Base-by-base conservation (phyloP, 2,888 invertebrate genomes). In the Amphimallon solstitiale region DNA sequence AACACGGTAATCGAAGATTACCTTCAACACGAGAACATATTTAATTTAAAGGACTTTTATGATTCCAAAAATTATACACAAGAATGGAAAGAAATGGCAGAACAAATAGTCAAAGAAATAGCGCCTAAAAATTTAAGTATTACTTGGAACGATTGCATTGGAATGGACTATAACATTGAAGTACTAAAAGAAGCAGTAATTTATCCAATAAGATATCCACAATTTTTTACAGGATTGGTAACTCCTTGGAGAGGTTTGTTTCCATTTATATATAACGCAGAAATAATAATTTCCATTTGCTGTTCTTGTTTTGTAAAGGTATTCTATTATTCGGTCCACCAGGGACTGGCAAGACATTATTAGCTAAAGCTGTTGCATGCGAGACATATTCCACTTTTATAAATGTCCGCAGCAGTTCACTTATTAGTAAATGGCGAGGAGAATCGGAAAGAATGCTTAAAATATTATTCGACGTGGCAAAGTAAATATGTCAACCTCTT, bases 371-470 rank as follows among this genome's bases (percentile, higher is more conserved):
- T 0, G 89, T 94, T 1, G 96, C 95, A 2, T 88, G 90, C 0
- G 94, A 95, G 82, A 91, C 92, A 70, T 82, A 79, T 75, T 87
- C 84, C 2, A 93, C 93, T 0, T 96, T 97, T 83, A 95, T 98
- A 80, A 97, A 96, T 78, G 89, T 97, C 10, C 91, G 94, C 1
- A 92, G 94, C 67, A 94, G 95, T 75, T 90, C 92, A 1, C 87
- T 97, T 45, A 89, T 96, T n/a, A 95, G 94, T 76, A 98, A 98
- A 82, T 97, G 97, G 97, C 85, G 97, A 29, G 97, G 97, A 0
- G 97, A 98, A 74, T 96, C 96, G 0, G 97, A 97, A 84, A 97
- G 96, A 83, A 90, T 95, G 73, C 86, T 97, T 45, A 90, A 94
- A 83, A 90, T 94, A 0, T 84, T 97, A 46, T 96, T 96, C 80